phyloP scores from a whole-genome alignment of 2,797 vertebrate genomes.

The Manis crassicaudata region DNA sequence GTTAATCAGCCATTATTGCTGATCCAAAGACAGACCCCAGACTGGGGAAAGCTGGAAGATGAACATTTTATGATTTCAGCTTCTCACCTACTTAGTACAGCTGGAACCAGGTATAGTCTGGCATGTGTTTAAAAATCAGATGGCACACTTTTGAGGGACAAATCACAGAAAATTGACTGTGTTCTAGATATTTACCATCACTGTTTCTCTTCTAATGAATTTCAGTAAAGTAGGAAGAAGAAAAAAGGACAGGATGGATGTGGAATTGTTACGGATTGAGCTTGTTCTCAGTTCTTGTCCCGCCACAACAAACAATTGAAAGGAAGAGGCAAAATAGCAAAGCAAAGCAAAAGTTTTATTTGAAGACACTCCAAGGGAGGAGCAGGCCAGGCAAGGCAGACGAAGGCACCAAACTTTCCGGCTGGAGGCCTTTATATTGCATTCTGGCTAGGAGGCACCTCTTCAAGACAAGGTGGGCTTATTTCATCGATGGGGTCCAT shows the following conservation, averaged over 20 bases:
- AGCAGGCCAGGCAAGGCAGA: too few relatives aligned
- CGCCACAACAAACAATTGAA: too few relatives aligned
- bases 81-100: background rate
- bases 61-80: conserved; percentile 38
- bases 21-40: conserved; percentile 97
- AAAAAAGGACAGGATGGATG: background rate
- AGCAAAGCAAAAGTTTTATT: too few relatives aligned
- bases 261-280: too few relatives aligned
- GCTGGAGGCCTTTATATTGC: too few relatives aligned
- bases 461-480: too few relatives aligned
- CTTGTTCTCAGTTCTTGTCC: too few relatives aligned
- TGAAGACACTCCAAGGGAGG: too few relatives aligned
- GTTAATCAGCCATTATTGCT: conserved; percentile 95
- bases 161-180: conserved; percentile 54
- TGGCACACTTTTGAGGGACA: conserved; percentile 66
- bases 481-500: too few relatives aligned
- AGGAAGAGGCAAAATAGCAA: too few relatives aligned
- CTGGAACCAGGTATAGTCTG: background rate
- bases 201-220: conserved; percentile 82
- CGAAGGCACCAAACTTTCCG: too few relatives aligned
- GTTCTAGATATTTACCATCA: conserved; percentile 47
- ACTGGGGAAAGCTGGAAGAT: conserved; percentile 97
- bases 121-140: conserved; percentile 75
- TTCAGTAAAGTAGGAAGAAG: conserved; percentile 33
- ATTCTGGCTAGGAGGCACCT: too few relatives aligned